phyloP scores from a whole-genome alignment of 2,888 invertebrate species.

The Chironomus riparius region DNA sequence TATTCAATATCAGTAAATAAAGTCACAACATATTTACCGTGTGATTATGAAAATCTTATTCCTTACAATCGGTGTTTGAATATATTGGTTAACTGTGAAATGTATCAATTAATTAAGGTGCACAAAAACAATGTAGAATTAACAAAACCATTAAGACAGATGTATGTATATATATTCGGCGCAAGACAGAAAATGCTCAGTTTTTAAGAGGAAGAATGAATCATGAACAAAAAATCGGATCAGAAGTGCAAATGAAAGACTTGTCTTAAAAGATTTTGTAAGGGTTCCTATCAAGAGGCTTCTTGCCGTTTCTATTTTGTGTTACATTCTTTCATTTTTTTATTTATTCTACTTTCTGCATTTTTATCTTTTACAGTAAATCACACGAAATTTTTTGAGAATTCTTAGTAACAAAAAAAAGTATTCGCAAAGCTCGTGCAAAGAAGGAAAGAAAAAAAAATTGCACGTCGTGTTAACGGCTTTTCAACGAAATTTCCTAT shows the following conservation, averaged over 20 bases:
- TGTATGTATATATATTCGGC: not conserved
- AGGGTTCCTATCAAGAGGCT: no score
- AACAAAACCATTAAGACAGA: no score
- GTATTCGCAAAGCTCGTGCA: slow-evolving; percentile 1
- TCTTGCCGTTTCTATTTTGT: slow-evolving; percentile 1
- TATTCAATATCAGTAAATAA: not conserved
- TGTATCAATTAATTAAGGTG: slow-evolving; percentile 28
- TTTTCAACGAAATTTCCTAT: slow-evolving; percentile 19
- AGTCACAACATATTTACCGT: no score
- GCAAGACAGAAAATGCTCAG: not conserved
- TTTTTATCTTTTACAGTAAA: slow-evolving; percentile 21
- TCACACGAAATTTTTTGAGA: slow-evolving; percentile 24
- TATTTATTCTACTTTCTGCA: not conserved
- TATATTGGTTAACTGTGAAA: slow-evolving; percentile 10
- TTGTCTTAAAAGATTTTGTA: not conserved
- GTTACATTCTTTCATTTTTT: not conserved
- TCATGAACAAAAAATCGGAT: slow-evolving; percentile 7
- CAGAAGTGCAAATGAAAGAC: slow-evolving; percentile 21
- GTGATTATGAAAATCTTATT: no score
- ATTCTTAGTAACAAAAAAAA: slow-evolving; percentile 9
- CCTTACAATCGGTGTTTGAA: not conserved
- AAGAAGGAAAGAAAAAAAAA: not conserved
- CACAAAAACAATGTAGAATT: not conserved
- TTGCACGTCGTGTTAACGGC: not conserved
- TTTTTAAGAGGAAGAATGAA: not conserved